Conservation (phyloP, 2,797 vertebrate species). For the Trachurus trachurus region DNA sequence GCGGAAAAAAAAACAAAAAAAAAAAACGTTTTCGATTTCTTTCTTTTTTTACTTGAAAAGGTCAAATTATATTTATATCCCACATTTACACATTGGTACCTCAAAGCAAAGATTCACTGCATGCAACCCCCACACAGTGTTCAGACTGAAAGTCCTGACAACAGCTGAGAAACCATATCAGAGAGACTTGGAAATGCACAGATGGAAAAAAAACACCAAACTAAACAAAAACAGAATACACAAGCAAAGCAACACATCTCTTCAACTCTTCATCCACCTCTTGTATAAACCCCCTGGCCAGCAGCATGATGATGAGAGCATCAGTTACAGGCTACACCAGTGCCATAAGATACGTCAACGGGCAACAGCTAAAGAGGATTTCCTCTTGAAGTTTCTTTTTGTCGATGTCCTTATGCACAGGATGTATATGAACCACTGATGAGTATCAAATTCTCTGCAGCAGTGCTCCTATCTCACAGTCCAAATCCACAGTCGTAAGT, state of each 20-base stretch:
- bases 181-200: background rate
- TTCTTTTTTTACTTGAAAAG: no score
- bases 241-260: background rate
- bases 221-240: background rate
- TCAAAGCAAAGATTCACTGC: background rate
- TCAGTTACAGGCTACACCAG: background rate
- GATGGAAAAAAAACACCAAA: background rate
- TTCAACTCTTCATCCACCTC: background rate
- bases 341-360: background rate
- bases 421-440: slow-evolving; percentile 18
- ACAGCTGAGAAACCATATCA: background rate
- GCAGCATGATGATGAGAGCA: background rate
- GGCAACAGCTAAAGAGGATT: slow-evolving; percentile 41
- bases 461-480: background rate
- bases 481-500: background rate
- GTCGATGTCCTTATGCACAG: slow-evolving; percentile 50
- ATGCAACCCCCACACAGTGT: background rate
- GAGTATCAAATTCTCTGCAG: background rate
- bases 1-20: no score
- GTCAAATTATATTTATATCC: no score
- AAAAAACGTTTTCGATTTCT: no score
- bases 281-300: background rate
- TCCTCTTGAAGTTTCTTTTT: slow-evolving; percentile 46
- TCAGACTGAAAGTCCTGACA: background rate
- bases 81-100: no score